A percentile compares a stretch with the other conserved stretches of the same genome.
Conservation (phyloP, 1,140 invertebrate species). For the Heterodera carotae region DNA sequence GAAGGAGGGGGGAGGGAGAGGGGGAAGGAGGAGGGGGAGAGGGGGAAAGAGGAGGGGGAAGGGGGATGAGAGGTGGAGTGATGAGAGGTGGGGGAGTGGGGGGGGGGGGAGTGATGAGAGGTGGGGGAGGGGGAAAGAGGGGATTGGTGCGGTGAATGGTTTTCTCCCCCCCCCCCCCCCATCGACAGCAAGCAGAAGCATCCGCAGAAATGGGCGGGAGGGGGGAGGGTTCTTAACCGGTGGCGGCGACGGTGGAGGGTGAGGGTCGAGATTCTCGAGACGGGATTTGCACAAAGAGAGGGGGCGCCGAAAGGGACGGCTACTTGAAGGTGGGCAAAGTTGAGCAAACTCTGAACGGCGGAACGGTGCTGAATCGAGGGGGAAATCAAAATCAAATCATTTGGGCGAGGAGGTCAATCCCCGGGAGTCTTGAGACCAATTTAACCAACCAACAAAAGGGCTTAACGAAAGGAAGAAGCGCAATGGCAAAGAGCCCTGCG, state of each 20-base stretch:
- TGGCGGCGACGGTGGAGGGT: neutral
- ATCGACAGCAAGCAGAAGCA: neutral
- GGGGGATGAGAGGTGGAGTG: no score
- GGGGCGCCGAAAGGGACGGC: neutral
- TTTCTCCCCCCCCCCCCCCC: neutral
- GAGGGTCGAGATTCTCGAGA: constrained; percentile 6
- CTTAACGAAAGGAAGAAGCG: no score
- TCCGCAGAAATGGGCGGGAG: no score
- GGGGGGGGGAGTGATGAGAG: neutral
- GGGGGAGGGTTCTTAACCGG: no score
- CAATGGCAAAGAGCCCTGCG: no score
- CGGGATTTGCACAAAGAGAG: neutral
- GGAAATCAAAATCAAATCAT: no score
- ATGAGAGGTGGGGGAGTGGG: neutral
- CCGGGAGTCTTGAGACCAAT: no score
- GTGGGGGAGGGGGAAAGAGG: neutral
- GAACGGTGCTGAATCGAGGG: neutral
- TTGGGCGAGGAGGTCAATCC: neutral
- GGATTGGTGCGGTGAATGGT: constrained; percentile 8
- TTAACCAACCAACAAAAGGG: no score
- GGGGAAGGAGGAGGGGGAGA: neutral
- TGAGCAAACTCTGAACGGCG: neutral
- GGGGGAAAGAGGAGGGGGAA: neutral
- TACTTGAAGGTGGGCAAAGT: neutral
- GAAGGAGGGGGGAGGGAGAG: neutral